phyloP scores from a whole-genome alignment of 2,797 vertebrate species.

The Pelodytes ibericus region DNA sequence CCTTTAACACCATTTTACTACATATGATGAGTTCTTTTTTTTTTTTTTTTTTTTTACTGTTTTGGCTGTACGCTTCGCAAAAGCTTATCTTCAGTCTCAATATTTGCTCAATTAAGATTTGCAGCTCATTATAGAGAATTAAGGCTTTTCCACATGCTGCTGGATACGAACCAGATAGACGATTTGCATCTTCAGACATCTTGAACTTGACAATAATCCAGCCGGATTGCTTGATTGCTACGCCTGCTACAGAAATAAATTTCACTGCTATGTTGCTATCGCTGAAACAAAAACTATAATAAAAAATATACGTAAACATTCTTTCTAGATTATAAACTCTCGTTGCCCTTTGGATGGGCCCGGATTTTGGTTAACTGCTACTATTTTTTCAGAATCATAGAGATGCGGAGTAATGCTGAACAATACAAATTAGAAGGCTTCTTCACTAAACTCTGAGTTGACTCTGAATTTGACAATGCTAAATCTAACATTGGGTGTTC shows the following conservation, averaged over 20 bases:
- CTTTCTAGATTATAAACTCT: neutral
- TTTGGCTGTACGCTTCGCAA: slow-evolving; percentile 27
- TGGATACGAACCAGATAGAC: slow-evolving; percentile 26
- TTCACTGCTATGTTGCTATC: neutral
- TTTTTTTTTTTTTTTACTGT: slow-evolving; percentile 17
- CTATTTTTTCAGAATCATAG: too few species aligned
- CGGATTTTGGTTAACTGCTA: too few species aligned
- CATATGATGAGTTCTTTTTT: slow-evolving; percentile 26
- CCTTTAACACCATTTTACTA: slow-evolving; percentile 26
- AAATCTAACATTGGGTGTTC: too few species aligned
- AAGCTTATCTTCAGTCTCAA: slow-evolving; percentile 52
- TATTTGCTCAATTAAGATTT: slow-evolving; percentile 55
- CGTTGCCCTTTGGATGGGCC: neutral
- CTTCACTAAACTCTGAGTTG: too few species aligned
- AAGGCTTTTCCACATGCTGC: slow-evolving; percentile 30
- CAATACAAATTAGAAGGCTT: too few species aligned
- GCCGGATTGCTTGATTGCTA: slow-evolving; percentile 19
- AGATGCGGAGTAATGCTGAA: too few species aligned
- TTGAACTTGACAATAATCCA: slow-evolving; percentile 35
- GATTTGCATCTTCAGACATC: slow-evolving; percentile 48
- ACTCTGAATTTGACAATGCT: too few species aligned
- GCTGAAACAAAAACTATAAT: neutral
- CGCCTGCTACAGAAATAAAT: neutral
- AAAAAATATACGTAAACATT: neutral
- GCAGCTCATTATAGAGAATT: slow-evolving; percentile 53